phyloP scores from a whole-genome alignment of 1,140 invertebrate genomes.

The Drosophila kurseongensis region DNA sequence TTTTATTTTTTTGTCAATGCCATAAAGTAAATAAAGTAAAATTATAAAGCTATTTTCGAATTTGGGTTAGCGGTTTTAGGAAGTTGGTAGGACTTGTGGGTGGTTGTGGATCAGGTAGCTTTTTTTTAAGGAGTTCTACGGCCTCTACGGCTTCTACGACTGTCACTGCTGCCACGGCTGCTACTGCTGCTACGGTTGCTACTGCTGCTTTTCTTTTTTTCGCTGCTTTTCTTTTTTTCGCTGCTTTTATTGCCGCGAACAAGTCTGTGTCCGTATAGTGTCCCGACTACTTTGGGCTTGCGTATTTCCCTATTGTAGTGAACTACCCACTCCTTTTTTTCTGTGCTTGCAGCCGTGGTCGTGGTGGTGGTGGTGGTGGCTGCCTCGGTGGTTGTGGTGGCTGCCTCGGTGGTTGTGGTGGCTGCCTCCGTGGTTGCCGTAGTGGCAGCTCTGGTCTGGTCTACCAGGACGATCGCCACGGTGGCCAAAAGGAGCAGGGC shows the following conservation, averaged over 20 bases:
- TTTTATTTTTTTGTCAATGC: slow-evolving; percentile 1
- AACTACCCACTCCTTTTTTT: neutral
- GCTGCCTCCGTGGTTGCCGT: too few species aligned
- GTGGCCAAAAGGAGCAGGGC: slow-evolving; percentile 9
- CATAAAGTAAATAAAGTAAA: slow-evolving; percentile 8
- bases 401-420: slow-evolving; percentile 7
- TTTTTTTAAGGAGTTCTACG: neutral
- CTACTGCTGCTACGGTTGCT: neutral
- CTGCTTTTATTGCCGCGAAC: too few species aligned
- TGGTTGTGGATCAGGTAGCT: neutral
- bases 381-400: neutral
- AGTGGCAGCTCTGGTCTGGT: slow-evolving; percentile 1
- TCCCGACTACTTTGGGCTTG: fast-evolving
- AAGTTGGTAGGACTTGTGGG: too few species aligned
- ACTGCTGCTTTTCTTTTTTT: too few species aligned
- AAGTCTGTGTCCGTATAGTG: too few species aligned
- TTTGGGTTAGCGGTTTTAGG: neutral
- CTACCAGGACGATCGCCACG: slow-evolving; percentile 18
- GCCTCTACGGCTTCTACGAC: too few species aligned
- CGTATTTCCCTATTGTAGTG: neutral
- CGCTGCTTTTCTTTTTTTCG: too few species aligned
- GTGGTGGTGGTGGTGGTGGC: slow-evolving; percentile 11
- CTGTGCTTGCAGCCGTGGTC: slow-evolving; percentile 3
- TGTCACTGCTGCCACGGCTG: neutral
- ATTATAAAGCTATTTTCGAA: neutral